phyloP scores from a whole-genome alignment of 2,888 invertebrate species.

The Agrochola lychnidis region DNA sequence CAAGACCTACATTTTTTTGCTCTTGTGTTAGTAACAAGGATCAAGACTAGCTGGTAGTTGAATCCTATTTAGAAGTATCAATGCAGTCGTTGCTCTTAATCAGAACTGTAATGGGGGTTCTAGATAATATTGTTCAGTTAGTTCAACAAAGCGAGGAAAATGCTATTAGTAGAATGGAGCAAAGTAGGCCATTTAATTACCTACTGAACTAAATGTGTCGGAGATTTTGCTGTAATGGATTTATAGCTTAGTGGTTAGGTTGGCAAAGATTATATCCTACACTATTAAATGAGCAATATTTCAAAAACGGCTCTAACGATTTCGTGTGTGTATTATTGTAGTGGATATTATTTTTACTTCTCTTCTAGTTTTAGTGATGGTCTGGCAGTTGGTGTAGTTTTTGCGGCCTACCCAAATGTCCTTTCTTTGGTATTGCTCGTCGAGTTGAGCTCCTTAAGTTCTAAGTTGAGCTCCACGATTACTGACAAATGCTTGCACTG shows the following conservation, averaged over 20 bases:
- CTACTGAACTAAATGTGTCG: background rate
- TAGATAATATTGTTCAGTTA: constrained; percentile 39
- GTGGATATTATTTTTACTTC: too few relatives aligned
- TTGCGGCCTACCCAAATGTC: too few relatives aligned
- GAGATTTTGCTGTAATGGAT: background rate
- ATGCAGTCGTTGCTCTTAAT: constrained; percentile 47
- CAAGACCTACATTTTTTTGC: constrained; percentile 5
- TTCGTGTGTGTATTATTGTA: too few relatives aligned
- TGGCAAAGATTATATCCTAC: too few relatives aligned
- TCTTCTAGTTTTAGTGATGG: too few relatives aligned
- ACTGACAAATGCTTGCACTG: too few relatives aligned
- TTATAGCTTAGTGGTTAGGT: background rate
- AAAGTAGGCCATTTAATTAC: constrained; percentile 4
- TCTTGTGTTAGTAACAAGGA: background rate
- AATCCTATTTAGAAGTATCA: constrained; percentile 40
- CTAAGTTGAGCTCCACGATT: too few relatives aligned
- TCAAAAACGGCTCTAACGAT: too few relatives aligned
- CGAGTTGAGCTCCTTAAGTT: too few relatives aligned
- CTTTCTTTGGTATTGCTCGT: too few relatives aligned
- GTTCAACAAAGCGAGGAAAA: constrained; percentile 12
- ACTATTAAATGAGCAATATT: too few relatives aligned
- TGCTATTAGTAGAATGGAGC: background rate
- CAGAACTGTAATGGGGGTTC: constrained; percentile 31
- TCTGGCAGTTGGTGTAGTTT: too few relatives aligned
- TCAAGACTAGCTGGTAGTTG: constrained; percentile 22